phyloP scores from a whole-genome alignment of 1,140 invertebrate genomes.

The Homalodisca vitripennis region DNA sequence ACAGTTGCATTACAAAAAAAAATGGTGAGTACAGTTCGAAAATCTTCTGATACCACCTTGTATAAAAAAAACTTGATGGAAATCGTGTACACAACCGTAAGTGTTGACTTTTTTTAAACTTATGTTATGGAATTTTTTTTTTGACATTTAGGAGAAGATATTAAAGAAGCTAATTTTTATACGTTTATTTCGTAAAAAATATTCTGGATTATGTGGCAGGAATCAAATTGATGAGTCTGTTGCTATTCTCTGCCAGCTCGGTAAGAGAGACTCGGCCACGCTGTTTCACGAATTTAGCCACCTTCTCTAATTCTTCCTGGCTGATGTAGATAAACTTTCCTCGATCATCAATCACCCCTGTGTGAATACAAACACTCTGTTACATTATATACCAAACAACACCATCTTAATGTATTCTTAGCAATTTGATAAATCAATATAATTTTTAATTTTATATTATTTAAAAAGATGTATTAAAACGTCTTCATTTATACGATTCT shows the following conservation, averaged over 20 bases:
- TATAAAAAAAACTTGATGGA: too few relatives aligned
- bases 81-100: too few relatives aligned
- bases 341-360: slow-evolving; percentile 96
- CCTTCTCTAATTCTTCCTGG: slow-evolving; percentile 82
- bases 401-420: not conserved
- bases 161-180: too few relatives aligned
- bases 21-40: too few relatives aligned
- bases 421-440: not conserved
- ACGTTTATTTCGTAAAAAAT: too few relatives aligned
- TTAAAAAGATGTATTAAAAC: not conserved
- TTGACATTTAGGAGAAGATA: too few relatives aligned
- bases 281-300: slow-evolving; percentile 96
- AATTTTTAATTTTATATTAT: slow-evolving; percentile 1
- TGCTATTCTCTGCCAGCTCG: slow-evolving; percentile 93
- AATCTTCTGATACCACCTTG: too few relatives aligned
- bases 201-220: slow-evolving; percentile 49
- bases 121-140: too few relatives aligned
- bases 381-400: not conserved
- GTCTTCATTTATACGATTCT: too few relatives aligned
- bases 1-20: too few relatives aligned
- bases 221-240: slow-evolving; percentile 86
- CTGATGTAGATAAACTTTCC: slow-evolving; percentile 99
- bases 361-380: slow-evolving; percentile 14
- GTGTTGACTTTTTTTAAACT: too few relatives aligned
- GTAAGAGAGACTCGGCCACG: slow-evolving; percentile 90